Evolutionary conservation across 2,797 vertebrate species (phyloP).

Genomic region (Enteromius radiatus): DNA sequence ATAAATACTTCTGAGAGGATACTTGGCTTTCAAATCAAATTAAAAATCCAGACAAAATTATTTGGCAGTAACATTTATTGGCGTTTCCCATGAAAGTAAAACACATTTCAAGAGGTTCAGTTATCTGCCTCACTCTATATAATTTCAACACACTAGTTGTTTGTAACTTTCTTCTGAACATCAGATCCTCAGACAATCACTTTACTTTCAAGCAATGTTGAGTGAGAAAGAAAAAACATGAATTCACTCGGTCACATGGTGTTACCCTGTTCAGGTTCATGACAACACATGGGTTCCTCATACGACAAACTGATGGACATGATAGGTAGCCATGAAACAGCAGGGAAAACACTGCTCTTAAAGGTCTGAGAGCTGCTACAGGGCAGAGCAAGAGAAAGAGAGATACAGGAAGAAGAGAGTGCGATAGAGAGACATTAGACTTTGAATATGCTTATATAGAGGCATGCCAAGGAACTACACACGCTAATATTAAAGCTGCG

Average conservation of each 20-base stretch:
- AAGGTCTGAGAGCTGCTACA: slow-evolving; percentile 69
- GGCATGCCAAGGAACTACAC: slow-evolving; percentile 78
- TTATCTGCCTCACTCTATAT: slow-evolving; percentile 57
- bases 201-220: slow-evolving; percentile 31
- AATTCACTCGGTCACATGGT: slow-evolving; percentile 32
- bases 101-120: slow-evolving; percentile 70
- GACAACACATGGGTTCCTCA: slow-evolving; percentile 54
- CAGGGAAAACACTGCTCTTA: slow-evolving; percentile 57
- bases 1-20: neutral
- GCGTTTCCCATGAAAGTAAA: slow-evolving; percentile 74
- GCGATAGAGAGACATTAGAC: slow-evolving; percentile 65
- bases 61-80: slow-evolving; percentile 81
- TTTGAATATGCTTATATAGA: slow-evolving; percentile 70
- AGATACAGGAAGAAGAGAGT: slow-evolving; percentile 58
- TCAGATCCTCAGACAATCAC: slow-evolving; percentile 51
- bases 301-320: slow-evolving; percentile 59
- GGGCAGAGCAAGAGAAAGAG: slow-evolving; percentile 69
- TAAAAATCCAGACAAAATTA: slow-evolving; percentile 38
- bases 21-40: neutral
- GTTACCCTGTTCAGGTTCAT: slow-evolving; percentile 55
- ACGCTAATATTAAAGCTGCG: slow-evolving; percentile 71
- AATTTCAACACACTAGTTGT: slow-evolving; percentile 53
- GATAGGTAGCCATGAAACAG: slow-evolving; percentile 63
- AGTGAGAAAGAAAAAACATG: slow-evolving; percentile 19
- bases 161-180: slow-evolving; percentile 52